These are phyloP conservation scores for human (Homo sapiens) DNA, from an alignment of 2,113 vertebrate genomes.

Conservation along the genomic window GRCh38 chr5:5188001-5188500, in stretches of 20 bases:
- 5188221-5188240: fast-evolving
- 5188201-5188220: fast-evolving
- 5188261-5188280: too few relatives aligned
- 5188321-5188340: background rate
- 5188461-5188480: fast-evolving
- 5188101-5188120: too few relatives aligned
- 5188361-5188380: background rate
- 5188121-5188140: background rate
- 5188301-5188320: background rate
- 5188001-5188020: background rate
- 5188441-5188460: fast-evolving
- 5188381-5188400: background rate
- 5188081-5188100: background rate
- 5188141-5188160: background rate
- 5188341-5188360: fast-evolving
- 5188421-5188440: fast-evolving
- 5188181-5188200: fast-evolving
- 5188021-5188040: background rate
- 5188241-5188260: background rate
- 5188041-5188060: background rate
- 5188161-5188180: background rate
- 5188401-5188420: background rate
- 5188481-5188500: fast-evolving
- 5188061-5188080: background rate
- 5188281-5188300: background rate